A percentile compares a stretch with the other conserved stretches of the same genome.
These are phyloP conservation scores for Plagodis pulveraria DNA, from an alignment of 2,888 invertebrate genomes.

Conservation along the genomic window DNA sequence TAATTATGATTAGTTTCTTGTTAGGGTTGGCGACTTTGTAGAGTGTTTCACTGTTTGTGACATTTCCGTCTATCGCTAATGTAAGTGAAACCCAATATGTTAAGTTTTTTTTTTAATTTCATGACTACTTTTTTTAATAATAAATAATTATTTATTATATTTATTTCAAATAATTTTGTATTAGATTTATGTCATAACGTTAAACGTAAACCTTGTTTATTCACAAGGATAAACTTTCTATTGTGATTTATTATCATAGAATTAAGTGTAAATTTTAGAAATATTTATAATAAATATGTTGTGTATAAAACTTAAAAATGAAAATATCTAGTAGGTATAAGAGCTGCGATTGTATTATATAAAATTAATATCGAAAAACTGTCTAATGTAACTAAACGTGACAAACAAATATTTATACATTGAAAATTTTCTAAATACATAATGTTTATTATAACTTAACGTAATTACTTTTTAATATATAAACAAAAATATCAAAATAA, in stretches of 20 bases:
- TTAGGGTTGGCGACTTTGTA: conserved; percentile 10
- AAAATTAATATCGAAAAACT: conserved; percentile 19
- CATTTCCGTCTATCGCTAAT: background rate
- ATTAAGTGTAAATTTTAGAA: conserved; percentile 50
- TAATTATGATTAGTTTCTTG: conserved; percentile 11
- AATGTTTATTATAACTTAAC: conserved; percentile 41
- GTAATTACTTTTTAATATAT: conserved; percentile 44
- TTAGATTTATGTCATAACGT: conserved; percentile 43
- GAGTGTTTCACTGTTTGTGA: conserved; percentile 6
- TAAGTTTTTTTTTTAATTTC: background rate
- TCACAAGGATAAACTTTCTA: conserved; percentile 50
- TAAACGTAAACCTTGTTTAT: conserved; percentile 50
- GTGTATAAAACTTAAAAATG: conserved; percentile 53
- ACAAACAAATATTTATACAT: conserved; percentile 58
- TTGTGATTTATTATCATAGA: conserved; percentile 62
- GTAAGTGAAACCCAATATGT: background rate
- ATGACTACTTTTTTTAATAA: background rate
- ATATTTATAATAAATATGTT: conserved; percentile 46
- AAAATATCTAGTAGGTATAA: conserved; percentile 34
- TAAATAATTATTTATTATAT: background rate
- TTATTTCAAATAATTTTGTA: background rate
- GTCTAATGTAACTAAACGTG: conserved; percentile 32
- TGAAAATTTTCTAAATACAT: conserved; percentile 44
- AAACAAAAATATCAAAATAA: conserved; percentile 47
- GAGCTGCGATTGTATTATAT: conserved; percentile 22